These are phyloP conservation scores for Psilopogon haemacephalus DNA, from an alignment of 2,113 vertebrate genomes.

Conservation along the genomic window DNA sequence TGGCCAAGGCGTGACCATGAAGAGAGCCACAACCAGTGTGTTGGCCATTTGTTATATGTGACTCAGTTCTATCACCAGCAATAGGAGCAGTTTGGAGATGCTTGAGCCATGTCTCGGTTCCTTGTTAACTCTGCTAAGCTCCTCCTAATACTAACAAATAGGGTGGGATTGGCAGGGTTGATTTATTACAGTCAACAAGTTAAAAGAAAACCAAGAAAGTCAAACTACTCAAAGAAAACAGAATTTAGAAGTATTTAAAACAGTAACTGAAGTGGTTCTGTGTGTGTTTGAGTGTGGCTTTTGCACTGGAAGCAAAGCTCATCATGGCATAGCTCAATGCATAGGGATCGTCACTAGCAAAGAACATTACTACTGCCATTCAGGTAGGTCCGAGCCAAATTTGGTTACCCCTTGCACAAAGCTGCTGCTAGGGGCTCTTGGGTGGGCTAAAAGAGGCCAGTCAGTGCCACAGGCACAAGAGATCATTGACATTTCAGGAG, in stretches of 20 bases:
- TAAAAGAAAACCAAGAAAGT: not conserved
- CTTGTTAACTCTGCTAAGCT: not conserved
- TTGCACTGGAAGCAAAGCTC: not conserved
- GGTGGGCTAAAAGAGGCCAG: not conserved
- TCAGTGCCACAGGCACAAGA: not conserved
- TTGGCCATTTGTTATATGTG: not conserved
- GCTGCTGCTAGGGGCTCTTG: not conserved
- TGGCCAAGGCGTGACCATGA: not conserved
- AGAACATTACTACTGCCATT: not conserved
- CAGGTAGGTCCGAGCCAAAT: not conserved
- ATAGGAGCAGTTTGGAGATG: not conserved
- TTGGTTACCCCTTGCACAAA: not conserved
- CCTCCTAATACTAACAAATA: not conserved
- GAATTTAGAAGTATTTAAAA: not conserved
- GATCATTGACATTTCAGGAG: not conserved
- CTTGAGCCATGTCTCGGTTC: not conserved
- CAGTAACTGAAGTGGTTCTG: not conserved
- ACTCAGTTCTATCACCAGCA: not conserved
- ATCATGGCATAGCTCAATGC: fast-evolving
- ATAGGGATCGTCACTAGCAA: not conserved
- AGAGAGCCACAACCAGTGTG: not conserved
- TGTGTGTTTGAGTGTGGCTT: fast-evolving
- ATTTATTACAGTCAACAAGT: not conserved
- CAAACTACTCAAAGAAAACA: not conserved
- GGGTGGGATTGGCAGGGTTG: not conserved